Conservation (phyloP, 2,113 vertebrate genomes). For the Urocolius indicus region DNA sequence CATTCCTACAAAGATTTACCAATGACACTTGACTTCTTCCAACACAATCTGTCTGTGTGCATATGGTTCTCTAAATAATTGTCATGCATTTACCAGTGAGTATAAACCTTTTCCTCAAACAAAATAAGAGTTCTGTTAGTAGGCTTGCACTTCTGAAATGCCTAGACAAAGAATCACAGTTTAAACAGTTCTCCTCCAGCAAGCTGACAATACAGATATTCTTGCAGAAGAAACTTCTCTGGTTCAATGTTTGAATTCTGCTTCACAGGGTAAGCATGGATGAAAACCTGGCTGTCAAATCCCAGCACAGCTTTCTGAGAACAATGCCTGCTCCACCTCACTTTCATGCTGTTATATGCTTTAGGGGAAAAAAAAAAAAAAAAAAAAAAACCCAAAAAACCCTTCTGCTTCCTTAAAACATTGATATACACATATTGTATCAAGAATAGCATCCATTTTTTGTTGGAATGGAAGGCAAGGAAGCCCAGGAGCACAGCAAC, state of each 20-base stretch:
- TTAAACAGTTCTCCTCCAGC: neutral
- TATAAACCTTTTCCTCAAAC: neutral
- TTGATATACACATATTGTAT: neutral
- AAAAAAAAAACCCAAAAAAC: too few species aligned
- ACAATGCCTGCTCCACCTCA: neutral
- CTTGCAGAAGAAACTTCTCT: neutral
- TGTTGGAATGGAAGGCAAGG: neutral
- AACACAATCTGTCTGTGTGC: neutral
- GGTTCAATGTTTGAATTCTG: neutral
- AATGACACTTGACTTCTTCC: neutral
- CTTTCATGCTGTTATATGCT: neutral
- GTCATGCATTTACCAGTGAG: neutral
- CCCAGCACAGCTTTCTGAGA: neutral
- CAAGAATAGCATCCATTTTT: neutral
- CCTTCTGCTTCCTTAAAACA: neutral
- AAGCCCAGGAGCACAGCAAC: neutral
- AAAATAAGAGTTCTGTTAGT: neutral
- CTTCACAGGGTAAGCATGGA: rapidly evolving
- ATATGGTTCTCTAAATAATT: neutral
- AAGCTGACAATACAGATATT: neutral
- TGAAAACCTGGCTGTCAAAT: neutral
- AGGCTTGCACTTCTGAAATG: neutral
- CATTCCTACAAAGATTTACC: neutral
- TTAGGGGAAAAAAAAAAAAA: neutral
- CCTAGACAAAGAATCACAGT: neutral